Conservation (phyloP, 2,113 vertebrate species). For the Pelecanus crispus region DNA sequence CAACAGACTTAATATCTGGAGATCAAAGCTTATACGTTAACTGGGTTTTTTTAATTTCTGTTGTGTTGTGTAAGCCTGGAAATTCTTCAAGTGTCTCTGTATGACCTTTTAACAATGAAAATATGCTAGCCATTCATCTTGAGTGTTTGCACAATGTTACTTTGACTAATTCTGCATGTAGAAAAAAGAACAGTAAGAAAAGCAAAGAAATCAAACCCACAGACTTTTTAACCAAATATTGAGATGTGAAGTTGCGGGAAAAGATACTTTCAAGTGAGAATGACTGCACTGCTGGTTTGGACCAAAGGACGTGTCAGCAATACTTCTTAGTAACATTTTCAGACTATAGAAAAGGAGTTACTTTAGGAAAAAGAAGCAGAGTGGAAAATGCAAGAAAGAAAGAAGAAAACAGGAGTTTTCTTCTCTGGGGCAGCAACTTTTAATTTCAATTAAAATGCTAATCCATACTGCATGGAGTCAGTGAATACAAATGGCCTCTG, state of each 20-base stretch:
- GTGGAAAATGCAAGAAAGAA: not conserved
- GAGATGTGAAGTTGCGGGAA: not conserved
- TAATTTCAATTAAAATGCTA: conserved; percentile 11
- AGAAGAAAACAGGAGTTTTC: not conserved
- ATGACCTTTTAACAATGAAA: not conserved
- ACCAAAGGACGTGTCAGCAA: not conserved
- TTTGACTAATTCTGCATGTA: not conserved
- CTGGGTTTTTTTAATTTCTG: not conserved
- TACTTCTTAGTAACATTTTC: not conserved
- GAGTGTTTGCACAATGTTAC: not conserved
- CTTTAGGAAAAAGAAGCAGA: not conserved
- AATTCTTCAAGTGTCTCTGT: not conserved
- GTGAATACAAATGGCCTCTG: conserved; percentile 15
- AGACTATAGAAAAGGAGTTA: not conserved
- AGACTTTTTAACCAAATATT: not conserved
- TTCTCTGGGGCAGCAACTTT: not conserved
- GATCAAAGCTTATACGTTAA: not conserved
- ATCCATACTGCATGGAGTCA: not conserved
- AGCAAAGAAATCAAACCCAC: not conserved
- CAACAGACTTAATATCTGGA: not conserved
- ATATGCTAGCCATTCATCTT: not conserved
- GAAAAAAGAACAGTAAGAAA: not conserved
- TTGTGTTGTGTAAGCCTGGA: not conserved
- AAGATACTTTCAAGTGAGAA: not conserved
- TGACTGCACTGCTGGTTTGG: not conserved